Evolutionary conservation across 37 sponge, comb jelly and placozoan species (phyloP).

Genomic region (Crambe crambe): DNA sequence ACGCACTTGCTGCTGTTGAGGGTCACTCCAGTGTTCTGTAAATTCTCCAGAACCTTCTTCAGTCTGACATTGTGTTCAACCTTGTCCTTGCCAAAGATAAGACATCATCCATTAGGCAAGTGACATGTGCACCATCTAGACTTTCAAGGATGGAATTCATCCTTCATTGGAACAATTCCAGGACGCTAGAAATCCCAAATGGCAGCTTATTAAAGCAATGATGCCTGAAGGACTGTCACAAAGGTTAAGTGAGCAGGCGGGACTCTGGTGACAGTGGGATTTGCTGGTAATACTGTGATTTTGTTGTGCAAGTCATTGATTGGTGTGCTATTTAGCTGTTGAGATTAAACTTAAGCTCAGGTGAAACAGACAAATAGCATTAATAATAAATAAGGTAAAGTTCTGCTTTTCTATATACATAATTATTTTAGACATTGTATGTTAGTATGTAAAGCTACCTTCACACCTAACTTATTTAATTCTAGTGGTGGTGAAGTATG

Average conservation of each 20-base stretch:
- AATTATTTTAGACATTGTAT: too few relatives aligned
- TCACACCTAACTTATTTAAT: too few relatives aligned
- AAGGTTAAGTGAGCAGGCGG: not conserved
- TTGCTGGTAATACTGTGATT: not conserved
- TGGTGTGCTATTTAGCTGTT: too few relatives aligned
- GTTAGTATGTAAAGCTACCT: too few relatives aligned
- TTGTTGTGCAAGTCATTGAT: too few relatives aligned
- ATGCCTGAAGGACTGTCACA: too few relatives aligned
- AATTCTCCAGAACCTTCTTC: not conserved
- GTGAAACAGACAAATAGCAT: too few relatives aligned
- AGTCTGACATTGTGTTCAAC: conserved; percentile 1
- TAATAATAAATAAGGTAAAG: too few relatives aligned
- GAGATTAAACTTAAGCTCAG: too few relatives aligned
- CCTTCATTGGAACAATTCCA: conserved; percentile 19
- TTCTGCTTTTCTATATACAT: too few relatives aligned
- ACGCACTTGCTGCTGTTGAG: not conserved
- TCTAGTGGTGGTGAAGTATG: conserved; percentile 48
- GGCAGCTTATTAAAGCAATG: conserved; percentile 12
- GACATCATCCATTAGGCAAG: not conserved
- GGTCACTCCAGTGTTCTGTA: not conserved
- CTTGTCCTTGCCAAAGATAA: not conserved
- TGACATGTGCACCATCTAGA: not conserved
- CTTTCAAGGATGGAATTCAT: not conserved
- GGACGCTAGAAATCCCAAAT: conserved; percentile 16
- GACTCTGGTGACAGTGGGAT: conserved; percentile 1